Conservation (phyloP, 2,888 invertebrate species). For the Eristalis intricaria region DNA sequence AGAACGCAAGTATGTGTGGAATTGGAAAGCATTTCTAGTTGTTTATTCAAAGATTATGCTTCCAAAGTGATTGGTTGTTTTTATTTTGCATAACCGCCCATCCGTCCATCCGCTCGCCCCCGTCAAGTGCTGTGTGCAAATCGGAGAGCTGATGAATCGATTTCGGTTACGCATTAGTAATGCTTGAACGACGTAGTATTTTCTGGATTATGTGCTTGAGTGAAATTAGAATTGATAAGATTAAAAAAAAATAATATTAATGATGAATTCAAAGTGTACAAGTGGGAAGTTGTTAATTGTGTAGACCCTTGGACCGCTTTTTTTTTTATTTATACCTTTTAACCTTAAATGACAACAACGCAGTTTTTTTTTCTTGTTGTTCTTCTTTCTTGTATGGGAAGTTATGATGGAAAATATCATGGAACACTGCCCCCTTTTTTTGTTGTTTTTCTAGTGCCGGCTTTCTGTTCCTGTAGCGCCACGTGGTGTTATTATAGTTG, state of each 20-base stretch:
- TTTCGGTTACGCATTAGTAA: neutral
- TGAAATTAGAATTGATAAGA: neutral
- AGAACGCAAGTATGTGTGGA: neutral
- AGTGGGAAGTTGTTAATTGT: neutral
- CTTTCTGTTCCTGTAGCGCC: too few species aligned
- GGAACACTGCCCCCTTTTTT: too few species aligned
- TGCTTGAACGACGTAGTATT: neutral
- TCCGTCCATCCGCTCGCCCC: too few species aligned
- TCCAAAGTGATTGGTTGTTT: neutral
- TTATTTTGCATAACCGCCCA: neutral
- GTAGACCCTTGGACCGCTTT: neutral
- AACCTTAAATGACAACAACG: neutral
- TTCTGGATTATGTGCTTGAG: neutral
- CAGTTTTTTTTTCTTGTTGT: neutral
- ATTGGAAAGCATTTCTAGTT: slow-evolving; percentile 1
- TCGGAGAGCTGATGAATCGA: neutral
- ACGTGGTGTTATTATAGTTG: too few species aligned
- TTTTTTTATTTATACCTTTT: neutral
- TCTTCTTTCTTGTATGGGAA: neutral
- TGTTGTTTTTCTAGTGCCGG: too few species aligned
- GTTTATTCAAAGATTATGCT: neutral
- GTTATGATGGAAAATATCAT: too few species aligned
- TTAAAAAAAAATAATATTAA: neutral
- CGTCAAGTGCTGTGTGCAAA: neutral
- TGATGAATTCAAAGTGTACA: neutral